Evolutionary conservation across 2,113 vertebrate genomes (phyloP).

Genomic region (Neogale vison): DNA sequence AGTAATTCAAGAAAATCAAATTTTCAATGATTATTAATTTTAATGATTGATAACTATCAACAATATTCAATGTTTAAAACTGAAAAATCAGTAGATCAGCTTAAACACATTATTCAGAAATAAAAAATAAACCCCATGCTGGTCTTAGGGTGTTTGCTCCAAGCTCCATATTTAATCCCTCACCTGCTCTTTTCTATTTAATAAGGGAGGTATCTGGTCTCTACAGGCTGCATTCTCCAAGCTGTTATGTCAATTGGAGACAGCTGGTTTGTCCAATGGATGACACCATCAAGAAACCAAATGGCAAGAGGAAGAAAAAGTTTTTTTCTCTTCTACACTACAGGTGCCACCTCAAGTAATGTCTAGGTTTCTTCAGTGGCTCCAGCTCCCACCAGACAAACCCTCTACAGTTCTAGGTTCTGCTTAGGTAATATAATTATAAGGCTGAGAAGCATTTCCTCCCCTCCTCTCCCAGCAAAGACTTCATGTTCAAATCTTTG

Average conservation of each 20-base stretch:
- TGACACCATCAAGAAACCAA: background rate
- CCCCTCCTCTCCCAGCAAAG: background rate
- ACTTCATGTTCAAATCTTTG: background rate
- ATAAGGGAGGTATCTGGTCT: background rate
- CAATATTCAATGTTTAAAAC: background rate
- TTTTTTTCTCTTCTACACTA: background rate
- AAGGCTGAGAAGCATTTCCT: background rate
- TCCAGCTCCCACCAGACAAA: background rate
- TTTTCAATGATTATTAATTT: background rate
- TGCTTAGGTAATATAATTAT: background rate
- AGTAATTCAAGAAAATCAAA: background rate
- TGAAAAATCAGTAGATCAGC: background rate
- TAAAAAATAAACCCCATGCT: background rate
- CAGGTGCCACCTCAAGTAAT: background rate
- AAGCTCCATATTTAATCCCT: background rate
- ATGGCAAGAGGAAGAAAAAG: background rate
- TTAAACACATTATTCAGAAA: background rate
- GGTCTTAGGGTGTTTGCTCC: background rate
- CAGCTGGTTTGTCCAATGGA: background rate
- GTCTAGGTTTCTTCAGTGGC: background rate
- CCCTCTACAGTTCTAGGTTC: background rate
- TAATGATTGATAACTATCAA: no score
- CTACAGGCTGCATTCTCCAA: background rate
- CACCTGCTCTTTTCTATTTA: background rate
- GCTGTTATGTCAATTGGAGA: background rate